Percentiles rank a stretch among this genome's conserved stretches.
These are phyloP conservation scores for Echinops telfairi DNA, from an alignment of 2,113 vertebrate genomes.

Conservation along the genomic window DNA sequence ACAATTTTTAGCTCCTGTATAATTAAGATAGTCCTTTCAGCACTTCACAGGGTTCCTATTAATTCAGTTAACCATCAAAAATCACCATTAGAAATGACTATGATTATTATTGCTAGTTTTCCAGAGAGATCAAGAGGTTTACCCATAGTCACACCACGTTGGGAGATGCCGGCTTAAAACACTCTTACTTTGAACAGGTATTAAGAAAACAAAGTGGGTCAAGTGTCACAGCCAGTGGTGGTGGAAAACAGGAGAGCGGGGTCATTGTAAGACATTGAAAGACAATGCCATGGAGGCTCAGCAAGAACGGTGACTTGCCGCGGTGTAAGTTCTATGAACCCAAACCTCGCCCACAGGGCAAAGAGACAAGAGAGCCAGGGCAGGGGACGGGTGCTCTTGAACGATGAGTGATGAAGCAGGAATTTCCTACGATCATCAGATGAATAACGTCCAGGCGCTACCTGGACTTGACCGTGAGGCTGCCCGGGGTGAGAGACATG, in stretches of 20 bases:
- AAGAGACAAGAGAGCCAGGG: slow-evolving; percentile 1
- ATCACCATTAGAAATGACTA: not conserved
- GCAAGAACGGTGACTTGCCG: not conserved
- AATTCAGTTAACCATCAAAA: not conserved
- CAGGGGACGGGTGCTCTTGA: not conserved
- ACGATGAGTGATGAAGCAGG: slow-evolving; percentile 25
- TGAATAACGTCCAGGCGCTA: not conserved
- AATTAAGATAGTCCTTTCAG: not conserved
- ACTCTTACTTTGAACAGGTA: not conserved
- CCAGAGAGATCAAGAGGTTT: not conserved
- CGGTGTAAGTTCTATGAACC: not conserved
- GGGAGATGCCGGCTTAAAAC: not conserved
- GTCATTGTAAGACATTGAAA: not conserved
- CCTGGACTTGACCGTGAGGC: slow-evolving; percentile 10
- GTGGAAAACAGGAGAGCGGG: not conserved
- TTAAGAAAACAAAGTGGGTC: not conserved
- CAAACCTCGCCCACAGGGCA: not conserved
- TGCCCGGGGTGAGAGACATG: not conserved
- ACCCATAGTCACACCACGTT: not conserved
- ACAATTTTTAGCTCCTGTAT: not conserved
- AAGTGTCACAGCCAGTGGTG: not conserved
- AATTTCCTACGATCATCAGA: slow-evolving; percentile 19
- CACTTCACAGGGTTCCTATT: not conserved
- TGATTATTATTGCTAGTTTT: not conserved
- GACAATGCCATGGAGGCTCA: not conserved